These are phyloP conservation scores for Corythornis vintsioides DNA, from an alignment of 2,113 vertebrate species.

Conservation along the genomic window DNA sequence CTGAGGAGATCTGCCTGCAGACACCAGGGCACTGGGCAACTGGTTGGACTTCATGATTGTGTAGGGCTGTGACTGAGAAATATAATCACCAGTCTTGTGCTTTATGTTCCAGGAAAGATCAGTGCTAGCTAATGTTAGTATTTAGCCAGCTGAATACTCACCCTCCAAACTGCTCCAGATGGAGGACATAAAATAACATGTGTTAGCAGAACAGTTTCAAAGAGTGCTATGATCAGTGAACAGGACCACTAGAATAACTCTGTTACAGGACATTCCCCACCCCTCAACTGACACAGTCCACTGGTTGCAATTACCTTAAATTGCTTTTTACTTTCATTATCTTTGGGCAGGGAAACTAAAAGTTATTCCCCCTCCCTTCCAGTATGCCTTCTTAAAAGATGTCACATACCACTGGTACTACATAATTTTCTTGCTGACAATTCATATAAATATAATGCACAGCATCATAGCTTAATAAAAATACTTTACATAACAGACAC, in stretches of 20 bases:
- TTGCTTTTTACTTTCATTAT: neutral
- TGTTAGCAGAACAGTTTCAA: neutral
- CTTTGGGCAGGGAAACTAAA: neutral
- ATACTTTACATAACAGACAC: constrained; percentile 35
- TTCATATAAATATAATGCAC: constrained; percentile 24
- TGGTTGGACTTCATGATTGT: neutral
- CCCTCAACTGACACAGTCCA: neutral
- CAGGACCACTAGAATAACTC: neutral
- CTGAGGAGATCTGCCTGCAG: constrained; percentile 37
- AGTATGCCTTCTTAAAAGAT: neutral
- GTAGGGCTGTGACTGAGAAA: neutral
- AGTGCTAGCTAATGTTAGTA: neutral
- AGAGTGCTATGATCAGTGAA: neutral
- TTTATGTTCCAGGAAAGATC: neutral
- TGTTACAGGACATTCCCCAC: neutral
- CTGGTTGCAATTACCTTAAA: neutral
- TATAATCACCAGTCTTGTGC: neutral
- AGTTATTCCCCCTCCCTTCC: neutral
- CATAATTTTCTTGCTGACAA: neutral
- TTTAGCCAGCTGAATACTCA: neutral
- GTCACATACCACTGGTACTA: neutral
- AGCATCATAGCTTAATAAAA: constrained; percentile 55
- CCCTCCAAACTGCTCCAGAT: neutral
- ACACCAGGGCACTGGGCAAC: neutral
- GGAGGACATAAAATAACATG: neutral